Conservation (phyloP, 2,113 vertebrate species). For the Hyperoodon ampullatus region DNA sequence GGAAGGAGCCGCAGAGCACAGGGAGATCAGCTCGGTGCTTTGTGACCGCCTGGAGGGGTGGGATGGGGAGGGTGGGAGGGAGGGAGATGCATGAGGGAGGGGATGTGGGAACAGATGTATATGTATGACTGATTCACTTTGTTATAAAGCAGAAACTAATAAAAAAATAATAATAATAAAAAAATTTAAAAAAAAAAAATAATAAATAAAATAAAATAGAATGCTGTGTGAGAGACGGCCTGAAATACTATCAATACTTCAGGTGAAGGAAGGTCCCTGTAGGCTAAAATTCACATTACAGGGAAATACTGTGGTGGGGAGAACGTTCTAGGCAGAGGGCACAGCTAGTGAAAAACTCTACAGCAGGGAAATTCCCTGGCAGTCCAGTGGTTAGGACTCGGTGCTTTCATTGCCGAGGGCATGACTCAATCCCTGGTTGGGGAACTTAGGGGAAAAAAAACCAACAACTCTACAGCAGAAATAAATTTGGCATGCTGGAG, state of each 20-base stretch:
- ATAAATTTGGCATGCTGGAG: neutral
- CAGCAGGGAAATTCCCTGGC: neutral
- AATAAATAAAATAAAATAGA: no score
- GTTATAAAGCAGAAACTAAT: no score
- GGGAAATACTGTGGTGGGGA: neutral
- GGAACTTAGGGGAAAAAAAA: neutral
- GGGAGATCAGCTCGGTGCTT: no score
- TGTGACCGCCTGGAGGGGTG: no score
- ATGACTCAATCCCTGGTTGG: neutral
- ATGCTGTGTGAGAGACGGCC: neutral
- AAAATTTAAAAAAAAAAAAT: no score
- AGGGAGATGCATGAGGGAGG: no score
- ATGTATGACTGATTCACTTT: no score
- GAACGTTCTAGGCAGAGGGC: neutral
- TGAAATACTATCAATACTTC: neutral
- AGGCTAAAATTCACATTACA: neutral
- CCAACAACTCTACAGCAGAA: neutral
- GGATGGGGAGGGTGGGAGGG: no score
- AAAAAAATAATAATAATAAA: no score
- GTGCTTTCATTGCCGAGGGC: neutral
- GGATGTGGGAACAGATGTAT: no score
- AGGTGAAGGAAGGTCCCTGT: neutral
- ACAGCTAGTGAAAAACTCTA: neutral
- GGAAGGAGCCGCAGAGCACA: no score
- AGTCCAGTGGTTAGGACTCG: neutral